Base-by-base conservation (phyloP, 2,797 vertebrate species). In the Chiroxiphia lanceolata region DNA sequence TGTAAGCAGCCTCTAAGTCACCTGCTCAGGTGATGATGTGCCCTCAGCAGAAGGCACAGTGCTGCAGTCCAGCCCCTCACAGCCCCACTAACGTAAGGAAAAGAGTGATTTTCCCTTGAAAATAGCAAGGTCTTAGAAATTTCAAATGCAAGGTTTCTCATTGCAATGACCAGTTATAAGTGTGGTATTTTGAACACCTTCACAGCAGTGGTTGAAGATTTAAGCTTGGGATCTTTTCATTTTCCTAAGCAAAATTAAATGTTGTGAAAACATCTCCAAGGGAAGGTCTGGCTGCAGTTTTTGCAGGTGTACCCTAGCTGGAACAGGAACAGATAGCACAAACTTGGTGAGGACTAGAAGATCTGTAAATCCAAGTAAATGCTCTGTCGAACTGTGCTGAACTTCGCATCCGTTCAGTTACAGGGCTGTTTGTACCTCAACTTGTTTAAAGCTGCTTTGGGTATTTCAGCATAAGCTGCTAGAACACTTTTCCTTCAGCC, bases 231-330 rank as follows among this genome's bases (percentile, higher is more conserved):
- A 82, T 70, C 40, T 82, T 83, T 68, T 76, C 6, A 77, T 82
- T 94, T 94, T 80, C 51, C 70, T 60, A 34, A 80, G 83, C 63
- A 93, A 83, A 94, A 91, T 84, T 53, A 70, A 88, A 82, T n/a
- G 56, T 63, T 53, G 60, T 53, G 56, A 77, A 63, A 89, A 64
- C 9, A 70, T 64, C 60, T 92, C 83, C 74, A 75, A 53, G 75
- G 81, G 72, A 71, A 77, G 89, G 36, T 80, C 81, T 86, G 90
- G 34, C 83, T 82, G 80, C 78, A 57, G 72, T 75, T 75, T 61
- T 17, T 94, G 81, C 38, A 70, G 51, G 64, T 36, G 68, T 64
- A 51, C 57, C 25, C 42, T 51, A 29, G 68, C 68, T 83, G 36
- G 90, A 93, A 74, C 25, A 69, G 80, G 63, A 95, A 69, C 47